Percentiles rank a stretch among this genome's conserved stretches.
Evolutionary conservation across 2,113 vertebrate genomes (phyloP).

Genomic region (Felis catus): F.catus_Fca126_mat1.0 CM031412.1:137442001-137442500

Average conservation of each 20-base stretch:
- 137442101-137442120: not conserved
- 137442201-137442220: not conserved
- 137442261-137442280: not conserved
- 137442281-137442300: not conserved
- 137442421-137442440: no score
- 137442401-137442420: no score
- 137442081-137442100: conserved; percentile 39
- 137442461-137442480: no score
- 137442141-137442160: not conserved
- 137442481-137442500: no score
- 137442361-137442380: not conserved
- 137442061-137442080: conserved; percentile 47
- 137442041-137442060: conserved; percentile 56
- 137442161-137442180: not conserved
- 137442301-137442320: not conserved
- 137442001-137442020: conserved; percentile 40
- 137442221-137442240: not conserved
- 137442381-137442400: no score
- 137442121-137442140: conserved; percentile 53
- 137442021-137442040: conserved; percentile 49
- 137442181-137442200: not conserved
- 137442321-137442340: not conserved
- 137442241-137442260: not conserved
- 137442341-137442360: not conserved
- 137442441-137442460: no score